Evolutionary conservation across 2,113 vertebrate species (phyloP), one percentile per base, ranked within the genome.

Genomic region (Sigmodon hispidus): DNA sequence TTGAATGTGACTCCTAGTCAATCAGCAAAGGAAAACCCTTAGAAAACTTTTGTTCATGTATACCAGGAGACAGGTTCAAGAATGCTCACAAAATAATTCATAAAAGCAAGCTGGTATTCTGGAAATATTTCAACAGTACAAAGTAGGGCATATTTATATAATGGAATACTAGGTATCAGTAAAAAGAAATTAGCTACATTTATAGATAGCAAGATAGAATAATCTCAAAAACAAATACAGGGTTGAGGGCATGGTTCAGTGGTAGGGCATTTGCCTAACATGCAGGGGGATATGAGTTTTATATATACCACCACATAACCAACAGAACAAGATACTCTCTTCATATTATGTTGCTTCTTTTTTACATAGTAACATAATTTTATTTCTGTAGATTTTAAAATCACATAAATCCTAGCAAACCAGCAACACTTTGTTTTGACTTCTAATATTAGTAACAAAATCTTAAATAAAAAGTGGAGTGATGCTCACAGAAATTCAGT

Each of bases 321-420:
- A 86, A 87, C 26, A 87, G 52, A 81, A 48, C 59, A 85, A 34
- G 48, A 34, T 61, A 34, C 61, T 4, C 43, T 2, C 6, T 43
- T 34, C 29, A 40, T 19, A 26, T 26, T 52, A 45, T 45, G 29
- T 34, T 31, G 24, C 16, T 81, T 22, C 36, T 59, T 63, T 34
- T 16, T 63, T 15, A 63, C 16, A 87, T 50, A 65, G 52, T 77
- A 88, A 26, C 55, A 65, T 57, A 36, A 94, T 87, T 91, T 89
- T 31, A 87, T 83, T 93, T 83, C 45, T 77, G 55, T 45, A 70
- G 89, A 76, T 24, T 87, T 83, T 9, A 81, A 89, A 89, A 65
- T 6, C 5, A 65, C 31, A 4, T 12, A 92, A 48, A 87, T 57
- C 17, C 40, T 79, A 94, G 22, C 0, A 94, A 80, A 7, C 40